Conservation (phyloP, 2,113 vertebrate genomes). For the Lophochroa leadbeateri region DNA sequence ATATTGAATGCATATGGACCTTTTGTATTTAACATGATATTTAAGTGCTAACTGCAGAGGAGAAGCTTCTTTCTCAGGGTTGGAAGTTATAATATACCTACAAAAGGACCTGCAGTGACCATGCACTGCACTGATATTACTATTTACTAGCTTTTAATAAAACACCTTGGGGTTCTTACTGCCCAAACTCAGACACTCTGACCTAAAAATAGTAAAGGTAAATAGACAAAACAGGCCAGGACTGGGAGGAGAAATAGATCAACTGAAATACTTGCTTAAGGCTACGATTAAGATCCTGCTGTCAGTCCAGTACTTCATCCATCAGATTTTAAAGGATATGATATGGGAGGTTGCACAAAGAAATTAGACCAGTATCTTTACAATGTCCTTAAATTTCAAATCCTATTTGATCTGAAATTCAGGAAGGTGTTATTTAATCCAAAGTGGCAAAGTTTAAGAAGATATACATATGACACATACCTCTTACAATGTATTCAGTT, state of each 20-base stretch:
- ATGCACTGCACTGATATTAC: neutral
- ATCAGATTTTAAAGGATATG: neutral
- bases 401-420: neutral
- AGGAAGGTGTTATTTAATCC: neutral
- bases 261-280: slow-evolving; percentile 47
- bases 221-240: neutral
- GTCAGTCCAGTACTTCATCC: neutral
- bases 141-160: neutral
- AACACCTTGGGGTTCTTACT: neutral
- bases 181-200: neutral
- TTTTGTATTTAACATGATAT: neutral
- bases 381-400: neutral
- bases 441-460: neutral
- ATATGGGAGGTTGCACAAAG: neutral
- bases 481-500: neutral
- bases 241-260: neutral
- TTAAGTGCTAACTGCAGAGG: neutral
- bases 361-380: neutral
- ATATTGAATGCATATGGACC: neutral
- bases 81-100: neutral
- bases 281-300: slow-evolving; percentile 58
- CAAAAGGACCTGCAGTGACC: neutral
- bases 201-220: neutral
- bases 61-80: neutral
- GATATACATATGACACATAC: neutral